phyloP scores from a whole-genome alignment of 2,797 vertebrate species.

The Tiaroga cobitis region DNA sequence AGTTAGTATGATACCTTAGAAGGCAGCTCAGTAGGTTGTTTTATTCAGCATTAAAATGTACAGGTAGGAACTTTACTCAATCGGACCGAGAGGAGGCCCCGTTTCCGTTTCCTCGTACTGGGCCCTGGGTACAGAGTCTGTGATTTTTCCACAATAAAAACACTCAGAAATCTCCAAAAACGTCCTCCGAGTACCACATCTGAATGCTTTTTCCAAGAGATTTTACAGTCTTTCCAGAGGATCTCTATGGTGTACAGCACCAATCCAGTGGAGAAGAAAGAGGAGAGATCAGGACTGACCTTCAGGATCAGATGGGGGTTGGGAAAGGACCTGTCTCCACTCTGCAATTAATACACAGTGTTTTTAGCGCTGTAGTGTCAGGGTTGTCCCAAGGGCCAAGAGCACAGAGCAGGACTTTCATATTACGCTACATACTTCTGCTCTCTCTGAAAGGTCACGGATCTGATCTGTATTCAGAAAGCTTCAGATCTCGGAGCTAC shows the following conservation, averaged over 20 bases:
- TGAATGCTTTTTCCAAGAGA: neutral
- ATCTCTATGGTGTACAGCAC: constrained; percentile 7
- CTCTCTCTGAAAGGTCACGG: constrained; percentile 58
- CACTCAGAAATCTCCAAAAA: neutral
- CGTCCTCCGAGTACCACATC: neutral
- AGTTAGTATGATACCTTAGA: neutral
- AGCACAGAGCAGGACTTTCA: constrained; percentile 41
- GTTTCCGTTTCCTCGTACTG: neutral
- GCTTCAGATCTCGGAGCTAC: constrained; percentile 20
- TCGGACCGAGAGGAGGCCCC: too few species aligned
- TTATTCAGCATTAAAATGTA: neutral
- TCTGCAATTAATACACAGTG: constrained; percentile 53
- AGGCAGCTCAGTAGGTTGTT: neutral
- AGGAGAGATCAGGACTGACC: constrained; percentile 20
- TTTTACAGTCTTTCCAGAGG: constrained; percentile 37
- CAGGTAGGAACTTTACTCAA: too few species aligned
- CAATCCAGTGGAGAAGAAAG: constrained; percentile 3
- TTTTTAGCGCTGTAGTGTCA: constrained; percentile 39
- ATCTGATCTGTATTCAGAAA: constrained; percentile 62
- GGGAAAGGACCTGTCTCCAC: constrained; percentile 38
- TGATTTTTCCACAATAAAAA: constrained; percentile 11
- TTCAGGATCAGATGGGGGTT: constrained; percentile 32
- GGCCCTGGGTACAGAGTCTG: neutral
- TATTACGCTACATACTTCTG: constrained; percentile 40
- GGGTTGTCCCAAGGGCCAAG: constrained; percentile 41